Percentiles rank a stretch among this genome's conserved stretches.
Conservation (phyloP, 2,888 invertebrate species). For the Macrostomum cliftonense region DNA sequence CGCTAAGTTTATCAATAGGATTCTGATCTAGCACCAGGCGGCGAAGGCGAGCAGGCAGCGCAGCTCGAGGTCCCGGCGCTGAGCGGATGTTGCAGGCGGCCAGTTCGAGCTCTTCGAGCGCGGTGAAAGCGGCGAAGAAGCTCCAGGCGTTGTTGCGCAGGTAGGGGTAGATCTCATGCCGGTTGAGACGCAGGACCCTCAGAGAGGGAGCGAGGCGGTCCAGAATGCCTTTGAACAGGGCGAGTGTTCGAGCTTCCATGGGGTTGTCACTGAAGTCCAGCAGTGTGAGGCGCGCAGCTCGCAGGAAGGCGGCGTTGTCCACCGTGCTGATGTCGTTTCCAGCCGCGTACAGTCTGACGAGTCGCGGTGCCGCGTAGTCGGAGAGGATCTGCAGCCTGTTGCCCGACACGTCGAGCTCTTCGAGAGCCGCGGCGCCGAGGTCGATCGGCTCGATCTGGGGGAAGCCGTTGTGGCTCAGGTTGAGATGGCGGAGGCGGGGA, state of each 20-base stretch:
- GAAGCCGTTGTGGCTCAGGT: conserved; percentile 1
- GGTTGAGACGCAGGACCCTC: background rate
- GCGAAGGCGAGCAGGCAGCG: no score
- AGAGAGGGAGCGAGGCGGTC: background rate
- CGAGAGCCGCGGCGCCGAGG: background rate
- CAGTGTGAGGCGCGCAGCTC: background rate
- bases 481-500: background rate
- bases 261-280: conserved; percentile 5
- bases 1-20: no score
- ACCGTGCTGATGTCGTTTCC: background rate
- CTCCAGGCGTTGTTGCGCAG: background rate
- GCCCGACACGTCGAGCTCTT: conserved; percentile 1
- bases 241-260: background rate
- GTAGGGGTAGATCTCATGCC: conserved; percentile 1
- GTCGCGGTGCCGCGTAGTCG: background rate
- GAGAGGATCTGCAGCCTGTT: conserved; percentile 1
- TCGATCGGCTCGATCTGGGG: background rate
- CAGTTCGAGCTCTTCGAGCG: background rate
- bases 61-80: no score
- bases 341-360: background rate
- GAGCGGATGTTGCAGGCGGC: background rate
- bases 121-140: background rate
- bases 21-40: no score
- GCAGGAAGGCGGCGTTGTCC: conserved; percentile 1
- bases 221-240: background rate